Evolutionary conservation across 2,797 vertebrate genomes (phyloP), one percentile per base, ranked within the genome.

Genomic region (Brachyrhaphis roseni): DNA sequence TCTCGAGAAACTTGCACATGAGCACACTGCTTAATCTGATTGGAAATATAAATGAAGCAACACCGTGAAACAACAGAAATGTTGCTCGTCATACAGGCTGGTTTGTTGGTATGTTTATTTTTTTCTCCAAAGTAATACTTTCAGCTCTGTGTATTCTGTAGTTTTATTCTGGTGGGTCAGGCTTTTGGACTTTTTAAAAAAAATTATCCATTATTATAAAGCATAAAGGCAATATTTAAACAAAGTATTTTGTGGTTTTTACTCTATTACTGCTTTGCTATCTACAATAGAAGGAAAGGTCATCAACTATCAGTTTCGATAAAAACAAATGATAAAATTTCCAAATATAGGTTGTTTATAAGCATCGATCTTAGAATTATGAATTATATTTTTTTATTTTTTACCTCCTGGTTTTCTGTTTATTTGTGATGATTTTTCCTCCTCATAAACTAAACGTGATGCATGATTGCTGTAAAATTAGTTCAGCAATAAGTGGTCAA

Each of bases 61-160:
- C 41, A 46, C 62, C 18, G 31, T 62, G 31, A 49, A 75, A 78
- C 34, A 64, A 28, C 62, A 77, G 23, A 49, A 72, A 34, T n/a
- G 64, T 26, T 62, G 13, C 68, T 73, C 3, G 6, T 43, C 26
- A 68, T 62, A 13, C 64, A 57, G 31, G 43, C 23, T 47, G 13
- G 6, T 75, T 49, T 5, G 8, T 41, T 75, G 36, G 77, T 20
- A 51, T 75, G 26, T 51, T 75, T 10, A 46, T 39, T 51, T 47
- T 1, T 20, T 46, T 39, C 8, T 36, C 5, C 28, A 51, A 73
- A 31, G 46, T 49, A 28, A 16, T 15, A 16, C 26, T 28, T 39
- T 66, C 62, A 4, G 6, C 34, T 64, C 5, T 20, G 36, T 62
- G 28, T 15, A 34, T 53, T 53, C 51, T 64, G 59, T 20, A 4